These are phyloP conservation scores for Pammene aurita DNA, from an alignment of 2,888 invertebrate genomes.

Conservation along the genomic window DNA sequence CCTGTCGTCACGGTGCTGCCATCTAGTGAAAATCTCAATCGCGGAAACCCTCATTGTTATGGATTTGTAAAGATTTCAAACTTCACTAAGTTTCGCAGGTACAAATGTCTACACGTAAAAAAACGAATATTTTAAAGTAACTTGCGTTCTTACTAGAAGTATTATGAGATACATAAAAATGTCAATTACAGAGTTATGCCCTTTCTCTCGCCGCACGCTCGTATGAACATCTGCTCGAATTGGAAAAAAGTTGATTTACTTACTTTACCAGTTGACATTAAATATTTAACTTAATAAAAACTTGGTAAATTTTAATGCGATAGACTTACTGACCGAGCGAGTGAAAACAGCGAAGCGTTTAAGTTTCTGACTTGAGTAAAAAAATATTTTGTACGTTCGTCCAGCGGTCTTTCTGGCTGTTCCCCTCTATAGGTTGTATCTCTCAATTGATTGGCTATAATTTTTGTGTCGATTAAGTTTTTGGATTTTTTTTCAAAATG, in stretches of 20 bases:
- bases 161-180: constrained; percentile 11
- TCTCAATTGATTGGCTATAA: too few species aligned
- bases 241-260: constrained; percentile 19
- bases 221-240: constrained; percentile 29
- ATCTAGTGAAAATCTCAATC: too few species aligned
- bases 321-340: too few species aligned
- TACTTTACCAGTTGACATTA: constrained; percentile 6
- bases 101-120: not conserved
- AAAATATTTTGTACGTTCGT: too few species aligned
- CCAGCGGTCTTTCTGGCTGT: too few species aligned
- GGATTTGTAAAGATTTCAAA: constrained; percentile 29
- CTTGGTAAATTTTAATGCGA: not conserved
- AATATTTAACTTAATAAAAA: not conserved
- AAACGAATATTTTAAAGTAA: not conserved
- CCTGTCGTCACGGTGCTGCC: too few species aligned
- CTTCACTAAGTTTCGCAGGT: constrained; percentile 24
- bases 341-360: too few species aligned
- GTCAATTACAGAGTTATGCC: constrained; percentile 21
- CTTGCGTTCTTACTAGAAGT: not conserved
- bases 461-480: too few species aligned
- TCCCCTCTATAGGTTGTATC: too few species aligned
- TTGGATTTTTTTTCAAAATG: too few species aligned
- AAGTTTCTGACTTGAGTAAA: too few species aligned
- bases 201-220: constrained; percentile 8
- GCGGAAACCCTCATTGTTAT: too few species aligned